Percentiles rank a stretch among this genome's conserved stretches.
Conservation (phyloP, 2,797 vertebrate genomes). For the Trematomus bernacchii region DNA sequence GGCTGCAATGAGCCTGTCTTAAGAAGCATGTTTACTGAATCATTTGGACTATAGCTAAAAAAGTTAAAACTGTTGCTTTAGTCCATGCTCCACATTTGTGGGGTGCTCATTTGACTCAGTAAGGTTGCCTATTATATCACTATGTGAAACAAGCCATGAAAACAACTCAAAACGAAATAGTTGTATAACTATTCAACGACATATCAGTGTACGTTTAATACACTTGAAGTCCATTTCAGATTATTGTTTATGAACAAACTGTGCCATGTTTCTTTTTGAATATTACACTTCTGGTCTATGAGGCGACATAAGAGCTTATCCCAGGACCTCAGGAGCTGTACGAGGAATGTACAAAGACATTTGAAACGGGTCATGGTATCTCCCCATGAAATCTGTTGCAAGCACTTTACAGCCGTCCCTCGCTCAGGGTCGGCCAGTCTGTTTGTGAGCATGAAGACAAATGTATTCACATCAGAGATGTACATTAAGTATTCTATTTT, state of each 20-base stretch:
- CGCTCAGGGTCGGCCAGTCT: slow-evolving; percentile 1
- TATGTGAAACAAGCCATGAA: background rate
- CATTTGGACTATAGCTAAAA: slow-evolving; percentile 3
- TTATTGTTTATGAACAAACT: background rate
- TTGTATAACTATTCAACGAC: background rate
- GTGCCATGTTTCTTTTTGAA: background rate
- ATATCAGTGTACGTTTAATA: background rate
- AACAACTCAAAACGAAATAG: background rate
- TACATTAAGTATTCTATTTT: too few relatives aligned
- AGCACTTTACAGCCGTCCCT: slow-evolving; percentile 20
- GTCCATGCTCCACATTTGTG: background rate
- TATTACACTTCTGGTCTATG: slow-evolving; percentile 1
- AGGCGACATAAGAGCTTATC: slow-evolving; percentile 25
- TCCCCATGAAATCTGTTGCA: slow-evolving; percentile 40
- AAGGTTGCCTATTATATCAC: background rate
- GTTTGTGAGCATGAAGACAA: slow-evolving; percentile 6
- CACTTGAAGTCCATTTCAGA: background rate
- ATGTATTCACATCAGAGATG: background rate
- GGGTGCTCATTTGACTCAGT: background rate
- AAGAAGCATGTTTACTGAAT: slow-evolving; percentile 6
- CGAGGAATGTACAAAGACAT: slow-evolving; percentile 49
- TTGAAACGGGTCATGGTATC: slow-evolving; percentile 57
- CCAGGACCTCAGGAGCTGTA: slow-evolving; percentile 34
- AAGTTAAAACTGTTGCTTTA: slow-evolving; percentile 7
- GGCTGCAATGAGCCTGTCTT: background rate